Evolutionary conservation across 2,888 invertebrate species (phyloP).

Genomic region (Hypsopygia costalis): DNA sequence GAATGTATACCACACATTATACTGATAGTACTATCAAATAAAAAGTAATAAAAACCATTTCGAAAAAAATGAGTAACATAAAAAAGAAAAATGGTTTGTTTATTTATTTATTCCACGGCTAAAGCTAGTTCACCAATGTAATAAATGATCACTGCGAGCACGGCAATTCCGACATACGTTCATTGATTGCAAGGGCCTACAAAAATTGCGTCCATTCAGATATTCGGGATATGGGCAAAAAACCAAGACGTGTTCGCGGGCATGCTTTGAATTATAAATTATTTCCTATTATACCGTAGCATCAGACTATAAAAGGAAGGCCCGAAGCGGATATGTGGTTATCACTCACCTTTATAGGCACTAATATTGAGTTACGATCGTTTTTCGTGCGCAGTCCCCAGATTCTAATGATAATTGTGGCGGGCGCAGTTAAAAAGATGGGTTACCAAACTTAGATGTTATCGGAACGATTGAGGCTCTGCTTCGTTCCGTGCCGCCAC

Average conservation of each 20-base stretch:
- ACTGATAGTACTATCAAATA: too few species aligned
- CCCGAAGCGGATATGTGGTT: conserved; percentile 46
- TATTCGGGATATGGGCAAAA: not conserved
- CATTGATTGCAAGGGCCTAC: not conserved
- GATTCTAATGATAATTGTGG: conserved; percentile 73
- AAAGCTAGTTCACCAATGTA: not conserved
- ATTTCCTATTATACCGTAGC: conserved; percentile 43
- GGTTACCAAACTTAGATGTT: conserved; percentile 60
- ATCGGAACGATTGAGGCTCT: conserved; percentile 36
- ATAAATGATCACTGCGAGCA: not conserved
- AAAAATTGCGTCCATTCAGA: not conserved
- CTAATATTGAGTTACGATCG: conserved; percentile 69
- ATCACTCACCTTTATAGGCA: conserved; percentile 74
- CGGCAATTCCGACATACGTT: not conserved
- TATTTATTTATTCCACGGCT: not conserved
- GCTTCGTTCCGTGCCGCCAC: conserved; percentile 27
- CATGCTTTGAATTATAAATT: conserved; percentile 36
- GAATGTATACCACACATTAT: too few species aligned
- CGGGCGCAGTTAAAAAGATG: conserved; percentile 62
- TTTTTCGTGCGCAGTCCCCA: conserved; percentile 41
- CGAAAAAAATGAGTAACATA: not conserved
- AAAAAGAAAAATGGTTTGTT: not conserved
- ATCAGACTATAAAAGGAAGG: conserved; percentile 43
- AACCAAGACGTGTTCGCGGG: not conserved
- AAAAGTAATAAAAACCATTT: too few species aligned